Evolutionary conservation across 2,888 invertebrate genomes (phyloP).

Genomic region (Cheiracanthium punctorium): DNA sequence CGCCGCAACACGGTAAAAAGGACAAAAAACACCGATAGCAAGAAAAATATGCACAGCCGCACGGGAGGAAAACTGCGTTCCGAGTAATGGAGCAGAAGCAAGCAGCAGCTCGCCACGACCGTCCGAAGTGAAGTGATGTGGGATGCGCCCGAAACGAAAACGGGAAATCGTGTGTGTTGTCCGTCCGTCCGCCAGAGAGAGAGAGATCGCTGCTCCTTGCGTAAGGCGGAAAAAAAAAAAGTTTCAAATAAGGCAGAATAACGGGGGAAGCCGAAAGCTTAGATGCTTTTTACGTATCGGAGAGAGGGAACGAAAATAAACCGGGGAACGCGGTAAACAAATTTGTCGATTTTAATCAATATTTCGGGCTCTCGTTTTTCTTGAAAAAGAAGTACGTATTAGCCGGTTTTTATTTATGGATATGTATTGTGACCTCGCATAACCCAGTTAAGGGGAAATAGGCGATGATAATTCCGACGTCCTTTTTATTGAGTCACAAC

Average conservation of each 20-base stretch:
- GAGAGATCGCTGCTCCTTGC: slow-evolving; percentile 18
- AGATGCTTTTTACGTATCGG: too few relatives aligned
- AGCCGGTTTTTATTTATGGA: slow-evolving; percentile 32
- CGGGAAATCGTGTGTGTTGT: slow-evolving; percentile 23
- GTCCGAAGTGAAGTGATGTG: slow-evolving; percentile 6
- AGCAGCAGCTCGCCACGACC: neutral
- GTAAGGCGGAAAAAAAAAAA: slow-evolving; percentile 20
- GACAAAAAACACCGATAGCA: neutral
- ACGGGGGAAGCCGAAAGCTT: slow-evolving; percentile 24
- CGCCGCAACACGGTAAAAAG: too few relatives aligned
- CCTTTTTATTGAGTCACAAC: too few relatives aligned
- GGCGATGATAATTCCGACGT: too few relatives aligned
- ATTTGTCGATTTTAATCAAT: slow-evolving; percentile 32
- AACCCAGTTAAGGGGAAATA: slow-evolving; percentile 30
- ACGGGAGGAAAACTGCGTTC: neutral
- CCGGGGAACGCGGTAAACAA: slow-evolving; percentile 25
- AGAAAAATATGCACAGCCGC: neutral
- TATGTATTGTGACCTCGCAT: slow-evolving; percentile 14
- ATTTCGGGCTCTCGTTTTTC: too few relatives aligned
- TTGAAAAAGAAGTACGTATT: too few relatives aligned
- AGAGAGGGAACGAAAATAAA: slow-evolving; percentile 30
- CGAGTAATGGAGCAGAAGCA: neutral
- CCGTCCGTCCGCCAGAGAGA: neutral
- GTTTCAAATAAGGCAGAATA: slow-evolving; percentile 2
- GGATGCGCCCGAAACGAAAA: neutral